Evolutionary conservation across 2,888 invertebrate genomes (phyloP).

Genomic region (Alviniconcha strummeri): DNA sequence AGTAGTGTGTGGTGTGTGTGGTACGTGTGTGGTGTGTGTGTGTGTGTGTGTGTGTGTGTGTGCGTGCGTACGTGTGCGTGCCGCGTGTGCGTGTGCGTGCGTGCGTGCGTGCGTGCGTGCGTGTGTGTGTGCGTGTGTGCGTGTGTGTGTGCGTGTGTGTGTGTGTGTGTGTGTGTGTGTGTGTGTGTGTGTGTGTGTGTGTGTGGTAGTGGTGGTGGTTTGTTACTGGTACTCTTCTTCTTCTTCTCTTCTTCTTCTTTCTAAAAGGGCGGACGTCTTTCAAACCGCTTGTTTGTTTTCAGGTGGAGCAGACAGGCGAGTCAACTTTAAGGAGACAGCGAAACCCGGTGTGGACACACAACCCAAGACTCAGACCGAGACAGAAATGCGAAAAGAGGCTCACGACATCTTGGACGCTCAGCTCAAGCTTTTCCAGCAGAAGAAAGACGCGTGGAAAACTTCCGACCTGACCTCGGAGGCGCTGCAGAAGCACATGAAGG

Average conservation of each 20-base stretch:
- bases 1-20: too few relatives aligned
- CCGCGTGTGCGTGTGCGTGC: not conserved
- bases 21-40: too few relatives aligned
- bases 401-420: not conserved
- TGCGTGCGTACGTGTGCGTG: too few relatives aligned
- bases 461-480: not conserved
- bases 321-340: too few relatives aligned
- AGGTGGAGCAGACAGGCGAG: not conserved
- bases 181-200: not conserved
- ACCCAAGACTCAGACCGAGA: not conserved
- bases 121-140: constrained; percentile 15
- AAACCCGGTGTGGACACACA: too few relatives aligned
- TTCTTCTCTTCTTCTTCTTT: not conserved
- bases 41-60: too few relatives aligned
- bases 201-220: not conserved
- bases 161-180: not conserved
- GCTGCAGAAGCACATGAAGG: not conserved
- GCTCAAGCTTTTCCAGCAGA: not conserved
- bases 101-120: not conserved
- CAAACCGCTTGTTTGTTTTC: not conserved
- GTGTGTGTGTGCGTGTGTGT: not conserved
- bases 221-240: not conserved
- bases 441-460: not conserved
- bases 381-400: not conserved
- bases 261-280: not conserved